Evolutionary conservation across 2,888 invertebrate species (phyloP), one percentile per base, ranked within the genome.

Genomic region (Orthosia gothica): DNA sequence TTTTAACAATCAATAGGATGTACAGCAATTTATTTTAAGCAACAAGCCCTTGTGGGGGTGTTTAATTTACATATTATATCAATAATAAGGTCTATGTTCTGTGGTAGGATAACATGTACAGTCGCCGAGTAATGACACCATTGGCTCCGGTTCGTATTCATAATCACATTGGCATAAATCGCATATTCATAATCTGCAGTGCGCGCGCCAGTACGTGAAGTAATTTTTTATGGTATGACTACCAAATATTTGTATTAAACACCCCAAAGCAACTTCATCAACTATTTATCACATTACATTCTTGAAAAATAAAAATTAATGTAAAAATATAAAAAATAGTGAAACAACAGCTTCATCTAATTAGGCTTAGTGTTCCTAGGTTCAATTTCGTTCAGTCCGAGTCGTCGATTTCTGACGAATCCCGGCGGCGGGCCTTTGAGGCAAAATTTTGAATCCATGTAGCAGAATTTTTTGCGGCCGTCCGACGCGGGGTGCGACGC

Each of bases 401-500:
- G 68, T 94, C 90, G n/a, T 94, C 95, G 23, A 95, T 94, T 61
- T 95, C 95, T 0, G 93, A 92, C 13, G 94, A 93, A 64, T 90
- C 89, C 20, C 92, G 90, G 0, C 92, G 89, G 47, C 92, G 91
- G 12, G 90, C 81, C 77, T 77, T 87, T 11, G 90, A 89, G 15
- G 94, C 87, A 80, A 93, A 86, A 76, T 85, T 93, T 81, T 95
- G 94, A 63, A 95, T 88, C 94, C 93, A 94, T n/a, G 91, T 89
- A 57, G 88, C 88, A 13, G 92, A 91, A 83, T 93, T 94, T 85
- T 93, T 94, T 9, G 95, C 94, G 52, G 95, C 95, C 50, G 92
- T 84, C 62, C 95, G 93, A 52, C 95, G 94, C 71, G 95, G 95
- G 62, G 95, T 95, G 87, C 95, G 93, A 74, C 95, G 95, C 87